phyloP scores from a whole-genome alignment of 1,140 invertebrate species.

The Sminthurides bifidus region DNA sequence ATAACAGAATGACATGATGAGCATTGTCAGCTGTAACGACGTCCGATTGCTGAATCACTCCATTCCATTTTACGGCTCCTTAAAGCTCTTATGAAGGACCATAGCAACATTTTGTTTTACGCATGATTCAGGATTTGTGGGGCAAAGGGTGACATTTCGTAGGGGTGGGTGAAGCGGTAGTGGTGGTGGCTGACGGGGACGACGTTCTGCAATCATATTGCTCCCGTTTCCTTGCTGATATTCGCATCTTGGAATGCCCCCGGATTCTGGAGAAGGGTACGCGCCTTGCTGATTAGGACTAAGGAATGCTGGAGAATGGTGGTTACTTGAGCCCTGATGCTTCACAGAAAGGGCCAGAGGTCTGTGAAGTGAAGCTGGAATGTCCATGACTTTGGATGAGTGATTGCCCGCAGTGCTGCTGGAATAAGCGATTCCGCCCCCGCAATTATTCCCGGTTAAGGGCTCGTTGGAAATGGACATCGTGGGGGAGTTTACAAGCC shows the following conservation, averaged over 20 bases:
- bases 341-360: background rate
- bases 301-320: background rate
- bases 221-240: background rate
- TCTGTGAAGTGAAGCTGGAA: background rate
- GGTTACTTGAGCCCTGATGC: background rate
- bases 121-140: slow-evolving; percentile 1
- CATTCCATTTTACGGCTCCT: no score
- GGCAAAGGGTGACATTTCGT: background rate
- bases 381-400: background rate
- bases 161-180: background rate
- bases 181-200: background rate
- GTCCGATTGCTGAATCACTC: no score
- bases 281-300: background rate
- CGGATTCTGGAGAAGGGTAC: background rate
- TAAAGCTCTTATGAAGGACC: no score
- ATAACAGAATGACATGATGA: no score
- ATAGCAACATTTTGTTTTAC: no score
- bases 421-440: no score
- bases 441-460: no score
- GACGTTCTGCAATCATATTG: background rate
- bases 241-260: background rate
- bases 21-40: no score
- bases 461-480: no score
- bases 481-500: no score
- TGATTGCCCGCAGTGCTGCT: no score